phyloP scores from a whole-genome alignment of 2,888 invertebrate genomes.

The Lepidocyrtoides sp. region DNA sequence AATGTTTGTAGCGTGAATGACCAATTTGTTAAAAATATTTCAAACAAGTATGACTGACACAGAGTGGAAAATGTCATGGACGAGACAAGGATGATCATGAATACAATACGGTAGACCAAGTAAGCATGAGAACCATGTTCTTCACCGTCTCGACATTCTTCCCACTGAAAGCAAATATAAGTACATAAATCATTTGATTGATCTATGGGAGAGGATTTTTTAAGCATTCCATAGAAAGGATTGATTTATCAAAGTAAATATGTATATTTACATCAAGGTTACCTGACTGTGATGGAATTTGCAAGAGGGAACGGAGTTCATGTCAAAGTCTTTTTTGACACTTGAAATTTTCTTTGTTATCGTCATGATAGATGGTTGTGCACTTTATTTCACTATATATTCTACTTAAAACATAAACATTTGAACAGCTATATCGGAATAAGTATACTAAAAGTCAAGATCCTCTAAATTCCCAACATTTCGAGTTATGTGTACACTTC shows the following conservation, averaged over 20 bases:
- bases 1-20: slow-evolving; percentile 73
- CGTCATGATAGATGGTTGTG: slow-evolving; percentile 4
- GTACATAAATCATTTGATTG: not conserved
- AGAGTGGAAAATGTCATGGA: slow-evolving; percentile 64
- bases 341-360: not conserved
- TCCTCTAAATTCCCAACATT: no score
- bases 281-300: slow-evolving; percentile 67
- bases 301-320: slow-evolving; percentile 41
- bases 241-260: no score
- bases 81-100: slow-evolving; percentile 53
- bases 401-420: no score
- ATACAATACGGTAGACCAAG: slow-evolving; percentile 66
- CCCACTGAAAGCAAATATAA: slow-evolving; percentile 60
- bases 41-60: slow-evolving; percentile 76
- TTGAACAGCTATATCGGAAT: no score
- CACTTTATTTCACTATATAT: not conserved
- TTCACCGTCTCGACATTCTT: slow-evolving; percentile 35
- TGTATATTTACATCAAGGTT: no score
- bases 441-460: no score
- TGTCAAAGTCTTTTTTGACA: slow-evolving; percentile 58
- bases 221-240: no score
- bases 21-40: slow-evolving; percentile 80
- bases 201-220: no score
- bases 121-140: slow-evolving; percentile 64
- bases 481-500: not conserved